phyloP scores from a whole-genome alignment of 2,888 invertebrate species.

The Hetaerina titia region DNA sequence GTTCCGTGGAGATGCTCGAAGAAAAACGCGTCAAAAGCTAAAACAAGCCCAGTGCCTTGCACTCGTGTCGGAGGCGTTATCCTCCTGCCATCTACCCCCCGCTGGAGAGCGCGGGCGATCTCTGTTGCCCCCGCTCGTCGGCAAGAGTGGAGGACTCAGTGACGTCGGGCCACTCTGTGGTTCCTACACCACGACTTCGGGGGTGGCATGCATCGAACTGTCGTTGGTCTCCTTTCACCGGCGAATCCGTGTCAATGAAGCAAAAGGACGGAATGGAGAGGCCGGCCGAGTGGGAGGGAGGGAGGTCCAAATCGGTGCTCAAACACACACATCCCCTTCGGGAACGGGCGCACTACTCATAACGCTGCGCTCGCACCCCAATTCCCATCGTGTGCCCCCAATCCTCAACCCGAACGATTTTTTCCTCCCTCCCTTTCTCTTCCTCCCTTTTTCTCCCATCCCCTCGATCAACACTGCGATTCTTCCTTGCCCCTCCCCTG shows the following conservation, averaged over 20 bases:
- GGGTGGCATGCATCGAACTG: not conserved
- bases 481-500: no score
- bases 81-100: not conserved
- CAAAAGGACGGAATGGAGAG: not conserved
- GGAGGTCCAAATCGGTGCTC: not conserved
- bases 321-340: not conserved
- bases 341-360: not conserved
- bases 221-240: not conserved
- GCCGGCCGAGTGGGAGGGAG: not conserved
- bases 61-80: not conserved
- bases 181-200: not conserved
- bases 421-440: not conserved
- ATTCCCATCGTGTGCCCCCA: not conserved
- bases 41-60: not conserved
- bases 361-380: not conserved
- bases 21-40: not conserved
- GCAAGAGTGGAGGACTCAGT: no score
- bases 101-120: not conserved
- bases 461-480: no score
- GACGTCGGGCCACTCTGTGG: not conserved
- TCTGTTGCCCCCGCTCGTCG: not conserved
- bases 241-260: not conserved
- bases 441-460: not conserved
- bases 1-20: not conserved
- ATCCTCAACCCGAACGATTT: not conserved